Conservation (phyloP, 2,888 invertebrate species). For the Melinopterus prodromus region DNA sequence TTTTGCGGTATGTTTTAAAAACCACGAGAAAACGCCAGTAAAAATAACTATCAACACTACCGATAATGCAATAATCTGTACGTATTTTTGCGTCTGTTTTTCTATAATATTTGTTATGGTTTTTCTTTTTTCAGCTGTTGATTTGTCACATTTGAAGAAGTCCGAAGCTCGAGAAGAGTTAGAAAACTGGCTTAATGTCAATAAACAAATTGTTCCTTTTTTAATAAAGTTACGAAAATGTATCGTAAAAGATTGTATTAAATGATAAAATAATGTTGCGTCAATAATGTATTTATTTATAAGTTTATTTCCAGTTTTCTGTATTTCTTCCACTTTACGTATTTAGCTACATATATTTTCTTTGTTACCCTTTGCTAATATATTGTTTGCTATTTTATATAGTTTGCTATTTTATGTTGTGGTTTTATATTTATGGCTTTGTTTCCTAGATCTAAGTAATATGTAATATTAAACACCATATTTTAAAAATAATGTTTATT, state of each 20-base stretch:
- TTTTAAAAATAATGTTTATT: no score
- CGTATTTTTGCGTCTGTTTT: not conserved
- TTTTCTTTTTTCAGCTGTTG: not conserved
- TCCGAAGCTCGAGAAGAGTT: not conserved
- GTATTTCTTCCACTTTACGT: no score
- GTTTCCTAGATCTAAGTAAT: no score
- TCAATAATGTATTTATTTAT: no score
- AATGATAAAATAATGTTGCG: no score
- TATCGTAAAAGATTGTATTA: not conserved
- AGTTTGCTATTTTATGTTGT: no score
- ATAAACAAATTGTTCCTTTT: not conserved
- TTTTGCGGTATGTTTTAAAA: not conserved
- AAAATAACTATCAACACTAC: not conserved
- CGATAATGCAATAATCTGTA: not conserved
- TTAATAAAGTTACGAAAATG: not conserved
- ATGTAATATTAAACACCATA: no score
- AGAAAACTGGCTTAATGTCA: not conserved
- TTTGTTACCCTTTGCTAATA: no score
- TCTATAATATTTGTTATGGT: not conserved
- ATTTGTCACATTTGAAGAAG: not conserved
- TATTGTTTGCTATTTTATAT: no score
- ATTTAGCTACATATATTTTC: no score
- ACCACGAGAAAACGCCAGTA: not conserved
- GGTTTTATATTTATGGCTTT: no score
- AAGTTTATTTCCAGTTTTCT: no score